A percentile compares a stretch with the other conserved stretches of the same genome.
Conservation (phyloP, 92 coral and sea anemone species). For the Micromussa lordhowensis region DNA sequence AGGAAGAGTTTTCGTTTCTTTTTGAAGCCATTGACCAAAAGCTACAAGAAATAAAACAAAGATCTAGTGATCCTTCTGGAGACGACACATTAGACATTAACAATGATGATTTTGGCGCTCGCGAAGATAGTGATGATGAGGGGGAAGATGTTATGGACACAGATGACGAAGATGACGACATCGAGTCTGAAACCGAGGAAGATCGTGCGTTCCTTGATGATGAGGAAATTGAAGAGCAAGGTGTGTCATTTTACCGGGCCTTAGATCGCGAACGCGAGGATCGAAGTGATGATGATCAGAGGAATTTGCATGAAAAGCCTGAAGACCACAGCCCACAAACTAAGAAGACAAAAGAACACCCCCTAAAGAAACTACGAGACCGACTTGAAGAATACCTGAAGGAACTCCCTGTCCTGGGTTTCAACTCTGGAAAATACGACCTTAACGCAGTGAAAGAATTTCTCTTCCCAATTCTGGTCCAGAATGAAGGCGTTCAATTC, state of each 20-base stretch:
- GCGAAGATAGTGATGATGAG: background rate
- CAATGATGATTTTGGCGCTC: no score
- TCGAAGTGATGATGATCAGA: background rate
- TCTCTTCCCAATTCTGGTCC: slow-evolving; percentile 43
- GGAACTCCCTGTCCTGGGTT: slow-evolving; percentile 58
- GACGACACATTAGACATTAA: background rate
- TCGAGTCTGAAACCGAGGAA: no score
- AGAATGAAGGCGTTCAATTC: slow-evolving; percentile 44
- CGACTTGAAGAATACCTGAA: slow-evolving; percentile 39
- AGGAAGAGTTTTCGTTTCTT: no score
- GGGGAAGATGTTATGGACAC: slow-evolving; percentile 27
- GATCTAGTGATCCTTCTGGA: no score
- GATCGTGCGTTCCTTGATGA: background rate
- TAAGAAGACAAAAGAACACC: no score
- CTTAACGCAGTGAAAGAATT: slow-evolving; percentile 49
- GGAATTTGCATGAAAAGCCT: background rate
- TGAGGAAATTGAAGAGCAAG: slow-evolving; percentile 6
- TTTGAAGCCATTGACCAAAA: no score
- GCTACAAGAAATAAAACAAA: no score
- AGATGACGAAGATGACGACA: slow-evolving; percentile 17
- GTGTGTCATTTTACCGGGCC: slow-evolving; percentile 1
- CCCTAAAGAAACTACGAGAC: slow-evolving; percentile 24
- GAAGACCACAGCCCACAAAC: no score
- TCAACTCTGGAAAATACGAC: slow-evolving; percentile 66
- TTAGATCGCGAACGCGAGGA: background rate